Evolutionary conservation across 2,797 vertebrate genomes (phyloP), one percentile per base, ranked within the genome.

Genomic region (Miopithecus talapoin): DNA sequence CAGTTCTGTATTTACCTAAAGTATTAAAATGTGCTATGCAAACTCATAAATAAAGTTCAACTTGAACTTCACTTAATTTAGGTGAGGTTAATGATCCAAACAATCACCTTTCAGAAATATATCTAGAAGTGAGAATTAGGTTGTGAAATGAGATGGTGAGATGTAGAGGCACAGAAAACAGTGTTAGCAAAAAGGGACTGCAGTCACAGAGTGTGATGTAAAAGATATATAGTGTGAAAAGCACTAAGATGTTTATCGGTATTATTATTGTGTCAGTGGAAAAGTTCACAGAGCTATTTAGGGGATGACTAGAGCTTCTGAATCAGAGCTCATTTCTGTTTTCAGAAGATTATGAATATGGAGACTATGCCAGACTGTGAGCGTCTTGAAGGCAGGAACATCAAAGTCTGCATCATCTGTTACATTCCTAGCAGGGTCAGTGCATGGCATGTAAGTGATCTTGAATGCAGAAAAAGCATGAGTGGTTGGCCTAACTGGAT

Each of bases 101-200:
- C 28, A 85, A 30, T 74, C 24, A 36, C 59, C 16, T 95, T 95
- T 97, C 43, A 97, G 61, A 97, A 86, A 85, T 92, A 53, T 61
- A 46, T 72, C 22, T 79, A 59, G n/a, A 94, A 93, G 87, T 86
- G 89, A 88, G 88, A 95, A 91, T 5, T 55, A 41, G 48, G 43
- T 76, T 92, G 39, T 76, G 84, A 94, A 90, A 81, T 97, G 72
- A 53, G 76, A 30, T 81, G 78, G 19, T 93, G 88, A 84, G 41
- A 78, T 74, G 95, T 76, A 39, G 48, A 76, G 46, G 14, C 55
- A 59, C 2, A 5, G 50, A 55, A 89, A 75, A 24, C 84, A 61
- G 59, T 72, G 74, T 79, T 86, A 50, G 22, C 26, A 79, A 22
- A 91, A 76, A 43, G 75, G 43, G 4, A 41, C 74, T 9, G 12